phyloP scores from a whole-genome alignment of 2,888 invertebrate genomes.

The Drosophila incognita region DNA sequence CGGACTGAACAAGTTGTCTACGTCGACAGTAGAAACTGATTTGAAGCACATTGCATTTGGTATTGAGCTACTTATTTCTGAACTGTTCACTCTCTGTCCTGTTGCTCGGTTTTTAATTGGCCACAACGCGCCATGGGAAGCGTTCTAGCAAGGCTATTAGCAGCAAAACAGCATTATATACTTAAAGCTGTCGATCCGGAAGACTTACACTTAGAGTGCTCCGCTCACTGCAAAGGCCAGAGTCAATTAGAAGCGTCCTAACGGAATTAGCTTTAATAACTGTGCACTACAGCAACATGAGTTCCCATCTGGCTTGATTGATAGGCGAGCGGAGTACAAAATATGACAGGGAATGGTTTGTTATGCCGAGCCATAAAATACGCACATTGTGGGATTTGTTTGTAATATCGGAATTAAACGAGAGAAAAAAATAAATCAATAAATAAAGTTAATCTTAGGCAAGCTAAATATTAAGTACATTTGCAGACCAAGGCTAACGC shows the following conservation, averaged over 20 bases:
- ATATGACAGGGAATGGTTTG: constrained; percentile 30
- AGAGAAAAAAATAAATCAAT: neutral
- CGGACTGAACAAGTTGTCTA: constrained; percentile 24
- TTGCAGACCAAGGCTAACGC: neutral
- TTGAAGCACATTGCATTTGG: constrained; percentile 54
- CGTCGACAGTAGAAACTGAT: constrained; percentile 33
- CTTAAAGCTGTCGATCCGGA: constrained; percentile 44
- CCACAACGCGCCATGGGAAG: constrained; percentile 36
- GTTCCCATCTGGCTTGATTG: constrained; percentile 39
- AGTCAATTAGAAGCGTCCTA: constrained; percentile 28
- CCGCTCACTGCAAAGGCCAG: constrained; percentile 29
- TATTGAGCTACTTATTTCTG: constrained; percentile 28
- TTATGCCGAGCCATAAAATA: neutral
- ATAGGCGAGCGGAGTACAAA: constrained; percentile 33
- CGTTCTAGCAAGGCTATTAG: constrained; percentile 42
- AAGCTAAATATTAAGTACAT: neutral
- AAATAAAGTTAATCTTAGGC: neutral
- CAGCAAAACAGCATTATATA: constrained; percentile 46
- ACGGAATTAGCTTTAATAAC: constrained; percentile 41
- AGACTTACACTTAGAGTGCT: constrained; percentile 27
- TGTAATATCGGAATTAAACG: constrained; percentile 5
- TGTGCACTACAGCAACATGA: constrained; percentile 19
- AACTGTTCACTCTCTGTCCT: neutral
- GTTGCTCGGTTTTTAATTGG: constrained; percentile 61
- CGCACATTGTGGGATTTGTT: neutral